These are phyloP conservation scores for Agonopterix subpropinquella DNA, from an alignment of 2,888 invertebrate species.

Conservation along the genomic window DNA sequence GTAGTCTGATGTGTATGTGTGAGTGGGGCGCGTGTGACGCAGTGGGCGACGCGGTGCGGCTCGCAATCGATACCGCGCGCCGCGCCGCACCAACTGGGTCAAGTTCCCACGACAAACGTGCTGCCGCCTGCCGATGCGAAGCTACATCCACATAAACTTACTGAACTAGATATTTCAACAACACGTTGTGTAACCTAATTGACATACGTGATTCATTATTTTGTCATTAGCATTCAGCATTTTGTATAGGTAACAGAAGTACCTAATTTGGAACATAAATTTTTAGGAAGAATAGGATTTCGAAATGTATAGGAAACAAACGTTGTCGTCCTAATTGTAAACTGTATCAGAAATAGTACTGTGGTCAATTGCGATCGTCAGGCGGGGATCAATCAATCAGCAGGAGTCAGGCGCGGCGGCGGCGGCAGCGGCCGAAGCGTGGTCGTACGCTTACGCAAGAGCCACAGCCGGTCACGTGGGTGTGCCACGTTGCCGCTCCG, in stretches of 20 bases:
- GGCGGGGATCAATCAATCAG: conserved; percentile 27
- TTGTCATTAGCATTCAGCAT: too few species aligned
- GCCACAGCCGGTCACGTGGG: conserved; percentile 66
- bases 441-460: conserved; percentile 69
- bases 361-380: conserved; percentile 16
- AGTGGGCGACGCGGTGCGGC: conserved; percentile 57
- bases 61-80: conserved; percentile 66
- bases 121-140: conserved; percentile 28
- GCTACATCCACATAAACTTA: conserved; percentile 6
- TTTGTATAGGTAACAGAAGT: too few species aligned
- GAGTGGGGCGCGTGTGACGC: conserved; percentile 63
- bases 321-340: neutral
- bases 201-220: neutral
- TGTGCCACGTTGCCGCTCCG: conserved; percentile 64
- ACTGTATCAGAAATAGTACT: neutral
- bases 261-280: too few species aligned
- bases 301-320: neutral
- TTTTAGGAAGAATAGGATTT: too few species aligned
- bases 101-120: conserved; percentile 67
- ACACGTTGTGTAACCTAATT: neutral
- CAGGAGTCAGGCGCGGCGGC: conserved; percentile 33
- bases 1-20: conserved; percentile 46
- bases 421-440: conserved; percentile 35
- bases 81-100: conserved; percentile 62
- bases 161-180: conserved; percentile 1